Conservation (phyloP, 2,797 vertebrate species). For the Capromys pilorides region DNA sequence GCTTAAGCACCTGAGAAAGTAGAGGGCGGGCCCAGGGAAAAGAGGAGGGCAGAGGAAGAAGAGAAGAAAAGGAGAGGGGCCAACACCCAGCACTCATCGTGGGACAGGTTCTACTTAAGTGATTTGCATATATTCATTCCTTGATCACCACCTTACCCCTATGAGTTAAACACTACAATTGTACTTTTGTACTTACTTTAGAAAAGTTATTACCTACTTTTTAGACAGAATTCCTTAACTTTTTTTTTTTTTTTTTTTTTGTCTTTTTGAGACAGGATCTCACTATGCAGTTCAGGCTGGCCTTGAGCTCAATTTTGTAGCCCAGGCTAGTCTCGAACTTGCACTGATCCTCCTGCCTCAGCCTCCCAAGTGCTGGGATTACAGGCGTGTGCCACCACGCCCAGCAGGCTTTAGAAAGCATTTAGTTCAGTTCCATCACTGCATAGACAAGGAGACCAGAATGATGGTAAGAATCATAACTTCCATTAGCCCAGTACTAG, state of each 20-base stretch:
- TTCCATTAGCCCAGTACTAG: neutral
- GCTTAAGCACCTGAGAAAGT: neutral
- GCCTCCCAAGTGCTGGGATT: too few species aligned
- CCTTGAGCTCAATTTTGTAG: too few species aligned
- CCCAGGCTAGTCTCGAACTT: too few species aligned
- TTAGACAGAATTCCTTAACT: constrained; percentile 20
- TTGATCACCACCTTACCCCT: neutral
- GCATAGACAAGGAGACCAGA: neutral
- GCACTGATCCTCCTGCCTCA: too few species aligned
- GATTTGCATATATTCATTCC: neutral
- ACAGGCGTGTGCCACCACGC: too few species aligned
- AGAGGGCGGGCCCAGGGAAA: neutral
- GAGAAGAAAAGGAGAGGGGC: neutral
- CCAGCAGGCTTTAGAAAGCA: neutral
- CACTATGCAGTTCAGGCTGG: too few species aligned
- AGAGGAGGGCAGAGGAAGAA: too few species aligned
- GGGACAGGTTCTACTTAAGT: neutral
- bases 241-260: too few species aligned
- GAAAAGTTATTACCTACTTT: neutral
- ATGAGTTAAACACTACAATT: neutral
- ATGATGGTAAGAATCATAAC: neutral
- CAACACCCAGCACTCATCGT: neutral
- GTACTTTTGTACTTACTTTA: neutral
- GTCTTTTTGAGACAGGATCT: too few species aligned
- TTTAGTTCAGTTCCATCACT: neutral